phyloP scores from a whole-genome alignment of 2,888 invertebrate genomes.

The Slavum lentiscoides region DNA sequence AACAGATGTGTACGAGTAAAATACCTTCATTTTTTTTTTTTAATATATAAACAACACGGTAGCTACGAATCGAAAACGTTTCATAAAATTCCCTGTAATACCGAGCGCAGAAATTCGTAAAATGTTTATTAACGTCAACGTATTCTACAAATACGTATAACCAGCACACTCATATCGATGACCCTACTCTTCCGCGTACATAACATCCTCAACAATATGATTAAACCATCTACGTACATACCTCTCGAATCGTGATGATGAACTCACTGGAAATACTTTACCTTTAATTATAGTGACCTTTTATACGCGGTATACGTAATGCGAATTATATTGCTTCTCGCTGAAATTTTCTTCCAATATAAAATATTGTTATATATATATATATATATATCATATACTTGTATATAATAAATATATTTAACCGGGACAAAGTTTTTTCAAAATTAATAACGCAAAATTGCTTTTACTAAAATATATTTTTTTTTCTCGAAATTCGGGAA shows the following conservation, averaged over 20 bases:
- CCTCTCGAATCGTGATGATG: not conserved
- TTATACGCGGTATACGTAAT: no score
- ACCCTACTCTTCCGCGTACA: not conserved
- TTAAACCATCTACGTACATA: not conserved
- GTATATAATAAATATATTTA: no score
- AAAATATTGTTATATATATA: no score
- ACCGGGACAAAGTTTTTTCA: no score
- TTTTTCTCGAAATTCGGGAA: no score
- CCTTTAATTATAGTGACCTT: not conserved
- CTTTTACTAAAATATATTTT: no score
- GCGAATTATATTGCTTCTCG: no score
- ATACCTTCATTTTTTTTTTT: not conserved
- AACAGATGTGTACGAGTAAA: not conserved
- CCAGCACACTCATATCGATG: not conserved
- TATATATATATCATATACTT: no score
- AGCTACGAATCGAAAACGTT: not conserved
- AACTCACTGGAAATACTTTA: not conserved
- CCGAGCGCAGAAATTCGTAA: not conserved
- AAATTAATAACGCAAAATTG: no score
- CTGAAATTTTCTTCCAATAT: no score
- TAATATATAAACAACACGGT: not conserved
- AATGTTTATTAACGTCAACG: conserved; percentile 5
- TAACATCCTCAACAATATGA: not conserved
- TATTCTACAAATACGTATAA: not conserved
- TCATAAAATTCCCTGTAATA: not conserved